Base-by-base conservation (phyloP, 2,113 vertebrate species). In the Dunckerocampus dactyliophorus region DNA sequence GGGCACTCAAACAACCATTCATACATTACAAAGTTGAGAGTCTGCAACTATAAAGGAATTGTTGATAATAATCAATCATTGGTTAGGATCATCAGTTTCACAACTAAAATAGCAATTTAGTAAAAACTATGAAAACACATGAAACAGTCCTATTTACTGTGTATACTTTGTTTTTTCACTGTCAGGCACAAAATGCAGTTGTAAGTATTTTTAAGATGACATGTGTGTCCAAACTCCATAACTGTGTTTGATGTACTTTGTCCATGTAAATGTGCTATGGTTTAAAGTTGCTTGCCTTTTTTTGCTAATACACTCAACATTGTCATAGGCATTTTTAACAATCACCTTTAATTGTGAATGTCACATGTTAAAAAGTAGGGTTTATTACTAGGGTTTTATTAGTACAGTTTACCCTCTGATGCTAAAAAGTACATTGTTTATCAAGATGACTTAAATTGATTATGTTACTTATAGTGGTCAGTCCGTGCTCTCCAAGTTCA, bases 171-270 rank as follows among this genome's bases (percentile, higher is more conserved):
- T 82, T 31, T 80, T 47, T 24, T 83, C 56, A 71, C 52, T 64
- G 49, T 63, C 74, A 87, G 86, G 74, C 67, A 16, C 80, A 82
- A 71, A 81, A 82, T 85, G 72, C 77, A 69, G 74, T 83, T 73
- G 87, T 87, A 73, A 88, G 83, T 87, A 82, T 47, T 72, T 21
- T 47, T 71, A 67, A 72, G 54, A 17, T 69, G 49, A 67, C 74
- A 74, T 83, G 69, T 52, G 46, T 39, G 9, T 49, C 4, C 0
- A 58, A 45, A 47, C 8, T 59, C 21, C 17, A 42, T 24, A 19
- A 19, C 42, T 47, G 47, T 69, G 34, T 68, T 67, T 28, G 12
- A 42, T 13, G 7, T 42, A 21, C 34, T 65, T 68, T 65, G 17
- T 45, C 47, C 11, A 51, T 59, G 12, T 50, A 34, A 19, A 48